Evolutionary conservation across 92 coral and sea anemone genomes (phyloP), one percentile per base, ranked within the genome.

Genomic region (Micromussa lordhowensis): DNA sequence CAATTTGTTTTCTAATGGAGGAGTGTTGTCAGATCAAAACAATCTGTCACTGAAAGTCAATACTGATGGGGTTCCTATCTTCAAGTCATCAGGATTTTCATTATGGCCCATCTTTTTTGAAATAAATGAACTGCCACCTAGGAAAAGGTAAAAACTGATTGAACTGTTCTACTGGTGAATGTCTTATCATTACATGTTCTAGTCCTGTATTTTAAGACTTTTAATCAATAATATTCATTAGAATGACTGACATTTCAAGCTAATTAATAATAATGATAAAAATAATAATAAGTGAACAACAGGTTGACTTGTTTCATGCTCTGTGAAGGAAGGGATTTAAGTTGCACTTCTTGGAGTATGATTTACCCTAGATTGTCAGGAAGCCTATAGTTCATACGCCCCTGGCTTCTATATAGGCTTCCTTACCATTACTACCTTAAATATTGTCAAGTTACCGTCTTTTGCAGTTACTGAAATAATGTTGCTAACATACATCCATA

Each of bases 71-170:
- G 61, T 55, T 1, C 61, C 61, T 55, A 55, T 55, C 4, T 55
- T 55, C 61, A 55, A 55, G 61, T 85, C 88, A 51, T 85, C 88
- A 2, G 79, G 79, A 70, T 71, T 24, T 12, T 68, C 64, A n/a
- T 3, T 73, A 6, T 85, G 88, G 82, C 81, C 88, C 69, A 76
- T 85, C 79, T 72, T 11, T 48, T 85, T 85, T 63, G 68, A 84
- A 84, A 71, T 84, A 84, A 84, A 84, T 84, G 88, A 84, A 73
- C 26, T 70, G n/a, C 81, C 88, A n/a, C 88, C 81, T 1, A 38
- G 77, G 68, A 72, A 73, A 84, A 71, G 88, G 82, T 78, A 40
- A 44, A 44, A 44, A 44, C 51, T 44, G n/a, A n/a, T n/a, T n/a
- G 11, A 44, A 44, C 12, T 44, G 51, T 44, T 44, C 24, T 66